phyloP scores from a whole-genome alignment of 1,140 invertebrate genomes.

The Riptortus pedestris region DNA sequence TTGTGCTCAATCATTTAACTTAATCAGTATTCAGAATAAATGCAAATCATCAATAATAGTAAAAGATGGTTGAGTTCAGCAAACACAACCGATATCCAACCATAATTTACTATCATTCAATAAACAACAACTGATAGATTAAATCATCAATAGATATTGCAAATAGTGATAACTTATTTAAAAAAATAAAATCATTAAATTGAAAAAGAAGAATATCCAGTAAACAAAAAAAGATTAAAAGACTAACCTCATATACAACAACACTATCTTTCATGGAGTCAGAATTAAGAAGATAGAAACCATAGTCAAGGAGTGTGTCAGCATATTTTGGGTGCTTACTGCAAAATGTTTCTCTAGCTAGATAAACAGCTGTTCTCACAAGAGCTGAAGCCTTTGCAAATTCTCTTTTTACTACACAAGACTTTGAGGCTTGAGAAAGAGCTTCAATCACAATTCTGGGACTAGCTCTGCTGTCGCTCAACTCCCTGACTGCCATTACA shows the following conservation, averaged over 20 bases:
- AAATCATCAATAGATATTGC: too few species aligned
- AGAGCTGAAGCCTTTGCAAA: conserved; percentile 68
- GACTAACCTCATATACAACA: conserved; percentile 60
- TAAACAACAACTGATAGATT: too few species aligned
- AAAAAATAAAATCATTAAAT: too few species aligned
- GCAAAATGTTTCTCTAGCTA: conserved; percentile 59
- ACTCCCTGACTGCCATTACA: conserved; percentile 53
- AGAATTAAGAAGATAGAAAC: conserved; percentile 81
- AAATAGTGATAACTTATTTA: too few species aligned
- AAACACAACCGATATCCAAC: too few species aligned
- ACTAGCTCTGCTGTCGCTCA: conserved; percentile 47
- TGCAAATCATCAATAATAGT: too few species aligned
- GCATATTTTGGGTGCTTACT: conserved; percentile 65
- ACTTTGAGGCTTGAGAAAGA: conserved; percentile 68
- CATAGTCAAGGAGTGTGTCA: conserved; percentile 74
- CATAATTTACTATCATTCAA: too few species aligned
- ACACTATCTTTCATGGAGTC: conserved; percentile 74
- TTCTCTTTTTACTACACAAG: conserved; percentile 75
- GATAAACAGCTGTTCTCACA: conserved; percentile 66
- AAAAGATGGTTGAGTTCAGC: too few species aligned
- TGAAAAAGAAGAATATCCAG: background rate
- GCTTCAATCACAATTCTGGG: conserved; percentile 62
- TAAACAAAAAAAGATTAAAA: conserved; percentile 1
- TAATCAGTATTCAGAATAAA: too few species aligned
- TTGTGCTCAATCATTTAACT: too few species aligned